Evolutionary conservation across 1,140 invertebrate species (phyloP), one percentile per base, ranked within the genome.

Genomic region (Hylaeus anthracinus): DNA sequence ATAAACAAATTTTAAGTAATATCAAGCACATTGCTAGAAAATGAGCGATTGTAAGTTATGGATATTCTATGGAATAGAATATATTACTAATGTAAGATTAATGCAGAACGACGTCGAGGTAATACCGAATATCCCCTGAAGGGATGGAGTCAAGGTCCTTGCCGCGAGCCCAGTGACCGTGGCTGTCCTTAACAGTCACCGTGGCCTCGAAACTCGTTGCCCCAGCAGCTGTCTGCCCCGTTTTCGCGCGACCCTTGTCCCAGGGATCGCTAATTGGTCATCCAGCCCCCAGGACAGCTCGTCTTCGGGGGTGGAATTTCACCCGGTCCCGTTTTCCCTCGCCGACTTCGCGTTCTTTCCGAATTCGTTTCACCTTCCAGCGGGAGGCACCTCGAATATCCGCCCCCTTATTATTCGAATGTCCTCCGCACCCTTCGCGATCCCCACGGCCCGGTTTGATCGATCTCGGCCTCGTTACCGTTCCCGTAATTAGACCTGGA

Each of bases 221-320:
- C 79, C 66, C 66, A 85, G 83, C 83, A 82, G 82, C 79, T 73
- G 69, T 58, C 83, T 72, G 70, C 78, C 74, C 72, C 79, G 83
- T 86, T 85, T 86, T 82, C 74, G 84, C 71, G 79, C 85, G 77
- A 61, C 83, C 85, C 85, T 85, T 85, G 74, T 85, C 73, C 69
- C 73, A 63, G 83, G 73, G 83, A 81, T 85, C 67, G 74, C 85
- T 86, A 86, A 86, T 86, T 86, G 85, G 83, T 86, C 85, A 86
- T 85, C 85, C 79, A 86, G 74, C 74, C 74, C 74, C 74, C 58
- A 58, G 56, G 37, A 77, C 72, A 64, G 72, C 66, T 71, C 75
- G 71, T 81, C 82, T 72, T 72, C 56, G 39, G 78, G 43, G 83
- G 78, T 81, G 65, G 78, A 70, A 81, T 86, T 84, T 82, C 80